phyloP scores from a whole-genome alignment of 64 coral and sea anemone genomes.

The Actinia equina region DNA sequence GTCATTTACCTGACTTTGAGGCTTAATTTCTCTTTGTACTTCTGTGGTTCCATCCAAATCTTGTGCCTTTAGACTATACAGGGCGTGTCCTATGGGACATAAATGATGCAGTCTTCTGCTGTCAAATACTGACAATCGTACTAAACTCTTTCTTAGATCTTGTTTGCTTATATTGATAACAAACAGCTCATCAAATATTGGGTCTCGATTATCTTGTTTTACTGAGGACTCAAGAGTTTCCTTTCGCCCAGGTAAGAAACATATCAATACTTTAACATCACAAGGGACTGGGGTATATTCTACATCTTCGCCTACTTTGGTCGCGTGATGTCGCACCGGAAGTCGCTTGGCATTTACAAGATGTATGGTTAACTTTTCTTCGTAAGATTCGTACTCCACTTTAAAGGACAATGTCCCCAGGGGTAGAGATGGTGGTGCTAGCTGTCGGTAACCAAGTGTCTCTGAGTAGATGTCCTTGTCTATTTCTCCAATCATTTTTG shows the following conservation, averaged over 20 bases:
- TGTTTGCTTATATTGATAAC: conserved; percentile 45
- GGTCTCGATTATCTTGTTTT: conserved; percentile 40
- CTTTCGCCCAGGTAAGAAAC: conserved; percentile 72
- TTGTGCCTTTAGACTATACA: conserved; percentile 68
- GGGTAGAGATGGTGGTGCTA: conserved; percentile 28
- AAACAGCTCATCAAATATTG: conserved; percentile 66
- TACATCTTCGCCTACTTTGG: conserved; percentile 29
- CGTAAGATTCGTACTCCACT: conserved; percentile 51
- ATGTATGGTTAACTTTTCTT: conserved; percentile 62
- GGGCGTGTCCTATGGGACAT: conserved; percentile 59
- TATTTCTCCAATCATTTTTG: conserved; percentile 36
- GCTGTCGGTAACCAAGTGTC: conserved; percentile 7
- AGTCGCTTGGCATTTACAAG: conserved; percentile 59
- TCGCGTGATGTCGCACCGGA: conserved; percentile 70
- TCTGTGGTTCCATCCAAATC: conserved; percentile 20
- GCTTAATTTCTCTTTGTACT: conserved; percentile 66
- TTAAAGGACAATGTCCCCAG: conserved; percentile 63
- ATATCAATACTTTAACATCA: conserved; percentile 47
- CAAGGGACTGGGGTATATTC: conserved; percentile 54
- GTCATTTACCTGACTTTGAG: conserved; percentile 44
- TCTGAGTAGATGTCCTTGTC: conserved; percentile 53
- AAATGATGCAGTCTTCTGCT: conserved; percentile 54
- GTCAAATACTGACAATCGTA: conserved; percentile 71
- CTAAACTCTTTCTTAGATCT: conserved; percentile 58
- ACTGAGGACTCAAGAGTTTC: conserved; percentile 58